Evolutionary conservation across 2,113 vertebrate species (phyloP).

Genomic region (Notechis scutatus): DNA sequence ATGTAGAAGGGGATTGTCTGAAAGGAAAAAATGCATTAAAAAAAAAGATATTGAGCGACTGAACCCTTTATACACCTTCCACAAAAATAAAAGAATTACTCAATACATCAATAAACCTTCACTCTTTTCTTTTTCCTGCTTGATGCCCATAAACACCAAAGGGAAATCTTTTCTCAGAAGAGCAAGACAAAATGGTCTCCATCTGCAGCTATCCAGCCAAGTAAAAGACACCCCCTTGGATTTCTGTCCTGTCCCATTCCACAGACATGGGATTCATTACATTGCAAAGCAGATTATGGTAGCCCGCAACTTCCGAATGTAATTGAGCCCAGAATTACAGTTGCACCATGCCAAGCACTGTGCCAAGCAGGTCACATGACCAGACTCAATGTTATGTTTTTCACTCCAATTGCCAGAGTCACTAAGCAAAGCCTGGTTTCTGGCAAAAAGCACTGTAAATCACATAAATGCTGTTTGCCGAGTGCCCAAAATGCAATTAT

Average conservation of each 20-base stretch:
- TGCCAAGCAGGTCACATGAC: not conserved
- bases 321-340: too few species aligned
- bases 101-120: not conserved
- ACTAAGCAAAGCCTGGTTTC: not conserved
- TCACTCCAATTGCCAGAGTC: not conserved
- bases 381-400: not conserved
- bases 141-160: not conserved
- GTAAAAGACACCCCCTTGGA: not conserved
- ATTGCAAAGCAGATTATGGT: not conserved
- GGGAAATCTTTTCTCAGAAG: not conserved
- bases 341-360: too few species aligned
- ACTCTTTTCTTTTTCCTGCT: not conserved
- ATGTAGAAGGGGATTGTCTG: constrained; percentile 91
- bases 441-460: not conserved
- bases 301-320: too few species aligned
- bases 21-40: constrained; percentile 25
- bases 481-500: not conserved
- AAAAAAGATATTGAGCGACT: accelerated
- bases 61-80: not conserved
- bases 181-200: not conserved
- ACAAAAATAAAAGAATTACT: not conserved
- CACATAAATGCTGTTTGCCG: not conserved
- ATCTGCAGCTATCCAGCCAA: not conserved
- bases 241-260: not conserved
- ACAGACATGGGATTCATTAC: not conserved